phyloP scores from a whole-genome alignment of 2,113 vertebrate genomes.

The Aphyosemion australe region DNA sequence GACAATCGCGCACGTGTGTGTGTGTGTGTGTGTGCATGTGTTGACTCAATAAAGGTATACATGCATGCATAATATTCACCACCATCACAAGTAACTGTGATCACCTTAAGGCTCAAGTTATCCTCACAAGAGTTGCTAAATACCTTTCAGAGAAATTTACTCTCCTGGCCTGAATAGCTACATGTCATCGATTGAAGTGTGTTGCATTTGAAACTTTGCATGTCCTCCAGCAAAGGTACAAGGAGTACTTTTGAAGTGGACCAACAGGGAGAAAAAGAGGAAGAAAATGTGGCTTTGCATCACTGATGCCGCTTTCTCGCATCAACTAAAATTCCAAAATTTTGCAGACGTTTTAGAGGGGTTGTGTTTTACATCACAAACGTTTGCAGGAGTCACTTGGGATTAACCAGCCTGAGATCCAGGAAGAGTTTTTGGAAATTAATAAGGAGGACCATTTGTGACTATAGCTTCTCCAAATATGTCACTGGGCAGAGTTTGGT shows the following conservation, averaged over 20 bases:
- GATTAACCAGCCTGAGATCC: too few relatives aligned
- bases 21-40: conserved; percentile 3
- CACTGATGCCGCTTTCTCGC: neutral
- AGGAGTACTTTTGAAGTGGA: conserved; percentile 23
- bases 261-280: neutral
- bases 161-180: conserved; percentile 40
- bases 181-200: conserved; percentile 29
- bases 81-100: conserved; percentile 23
- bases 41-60: conserved; percentile 27
- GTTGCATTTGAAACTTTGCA: conserved; percentile 20
- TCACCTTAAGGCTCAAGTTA: conserved; percentile 40
- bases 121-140: conserved; percentile 49
- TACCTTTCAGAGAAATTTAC: conserved; percentile 38
- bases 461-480: too few relatives aligned
- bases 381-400: too few relatives aligned
- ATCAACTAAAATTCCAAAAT: neutral
- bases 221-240: conserved; percentile 30
- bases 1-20: neutral
- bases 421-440: too few relatives aligned
- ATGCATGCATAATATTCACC: conserved; percentile 48
- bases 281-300: neutral
- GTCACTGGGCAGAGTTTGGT: too few relatives aligned
- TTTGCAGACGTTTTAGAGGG: neutral
- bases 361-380: neutral
- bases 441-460: too few relatives aligned